Evolutionary conservation across 2,888 invertebrate genomes (phyloP).

Genomic region (Sarcophaga subvicina): DNA sequence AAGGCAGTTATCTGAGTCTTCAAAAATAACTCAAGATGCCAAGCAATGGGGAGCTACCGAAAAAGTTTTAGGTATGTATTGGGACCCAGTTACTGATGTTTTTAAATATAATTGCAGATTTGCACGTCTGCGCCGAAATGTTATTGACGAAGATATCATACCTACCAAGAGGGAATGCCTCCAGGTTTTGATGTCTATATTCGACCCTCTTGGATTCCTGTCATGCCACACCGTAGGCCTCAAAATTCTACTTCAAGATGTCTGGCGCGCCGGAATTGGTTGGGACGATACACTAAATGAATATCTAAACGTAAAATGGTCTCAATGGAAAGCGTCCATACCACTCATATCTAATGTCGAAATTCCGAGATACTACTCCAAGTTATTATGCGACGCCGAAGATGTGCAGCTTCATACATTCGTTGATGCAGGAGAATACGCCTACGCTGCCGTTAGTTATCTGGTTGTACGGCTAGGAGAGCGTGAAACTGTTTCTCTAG

Average conservation of each 20-base stretch:
- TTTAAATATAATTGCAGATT: constrained; percentile 66
- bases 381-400: too few relatives aligned
- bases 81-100: constrained; percentile 55
- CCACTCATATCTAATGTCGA: constrained; percentile 14
- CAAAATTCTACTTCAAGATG: too few relatives aligned
- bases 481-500: constrained; percentile 30
- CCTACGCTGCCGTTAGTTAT: constrained; percentile 53
- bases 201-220: too few relatives aligned
- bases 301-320: too few relatives aligned
- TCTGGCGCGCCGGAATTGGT: too few relatives aligned
- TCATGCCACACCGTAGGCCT: too few relatives aligned
- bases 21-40: background rate
- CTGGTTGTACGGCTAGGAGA: background rate
- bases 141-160: constrained; percentile 29
- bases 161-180: too few relatives aligned
- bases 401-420: constrained; percentile 42
- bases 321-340: constrained; percentile 52
- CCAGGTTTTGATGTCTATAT: too few relatives aligned
- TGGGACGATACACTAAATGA: too few relatives aligned
- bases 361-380: constrained; percentile 42
- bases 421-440: constrained; percentile 52
- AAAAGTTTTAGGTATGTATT: constrained; percentile 63
- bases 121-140: constrained; percentile 49
- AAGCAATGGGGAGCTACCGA: constrained; percentile 42
- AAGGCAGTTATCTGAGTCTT: constrained; percentile 8